A percentile compares a stretch with the other conserved stretches of the same genome.
Conservation (phyloP, 2,888 invertebrate genomes). For the Drosophila imparisetae region DNA sequence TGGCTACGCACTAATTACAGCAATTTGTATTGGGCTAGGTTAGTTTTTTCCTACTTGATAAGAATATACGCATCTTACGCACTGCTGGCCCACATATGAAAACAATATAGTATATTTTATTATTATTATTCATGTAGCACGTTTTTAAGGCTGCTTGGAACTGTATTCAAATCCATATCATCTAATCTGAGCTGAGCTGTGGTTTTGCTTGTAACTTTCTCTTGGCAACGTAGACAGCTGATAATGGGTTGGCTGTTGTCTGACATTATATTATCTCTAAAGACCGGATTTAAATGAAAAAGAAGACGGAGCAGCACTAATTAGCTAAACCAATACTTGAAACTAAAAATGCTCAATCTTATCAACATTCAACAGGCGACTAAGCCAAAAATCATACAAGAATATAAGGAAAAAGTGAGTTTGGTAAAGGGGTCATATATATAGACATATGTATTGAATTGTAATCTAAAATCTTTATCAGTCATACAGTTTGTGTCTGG, state of each 20-base stretch:
- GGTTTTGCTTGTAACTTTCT: constrained; percentile 26
- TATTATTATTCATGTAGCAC: constrained; percentile 16
- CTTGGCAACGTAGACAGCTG: constrained; percentile 44
- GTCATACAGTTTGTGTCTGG: not conserved
- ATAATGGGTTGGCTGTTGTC: constrained; percentile 55
- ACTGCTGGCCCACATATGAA: constrained; percentile 53
- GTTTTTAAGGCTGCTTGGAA: constrained; percentile 10
- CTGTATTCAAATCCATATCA: not conserved
- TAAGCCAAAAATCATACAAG: constrained; percentile 1
- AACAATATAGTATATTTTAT: constrained; percentile 1
- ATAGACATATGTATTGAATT: not conserved
- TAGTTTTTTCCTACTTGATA: constrained; percentile 50
- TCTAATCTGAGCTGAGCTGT: not conserved
- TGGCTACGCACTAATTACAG: constrained; percentile 46
- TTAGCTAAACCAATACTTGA: constrained; percentile 29
- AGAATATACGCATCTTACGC: constrained; percentile 60
- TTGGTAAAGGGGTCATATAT: constrained; percentile 24
- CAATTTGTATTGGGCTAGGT: constrained; percentile 59
- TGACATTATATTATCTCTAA: constrained; percentile 49
- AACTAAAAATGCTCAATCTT: constrained; percentile 32
- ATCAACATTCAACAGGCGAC: constrained; percentile 40
- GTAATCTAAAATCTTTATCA: constrained; percentile 17
- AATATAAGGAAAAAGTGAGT: not conserved
- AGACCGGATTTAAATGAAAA: constrained; percentile 57
- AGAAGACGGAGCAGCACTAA: constrained; percentile 32